These are phyloP conservation scores for Nezara viridula DNA, from an alignment of 2,888 invertebrate genomes.

Conservation along the genomic window DNA sequence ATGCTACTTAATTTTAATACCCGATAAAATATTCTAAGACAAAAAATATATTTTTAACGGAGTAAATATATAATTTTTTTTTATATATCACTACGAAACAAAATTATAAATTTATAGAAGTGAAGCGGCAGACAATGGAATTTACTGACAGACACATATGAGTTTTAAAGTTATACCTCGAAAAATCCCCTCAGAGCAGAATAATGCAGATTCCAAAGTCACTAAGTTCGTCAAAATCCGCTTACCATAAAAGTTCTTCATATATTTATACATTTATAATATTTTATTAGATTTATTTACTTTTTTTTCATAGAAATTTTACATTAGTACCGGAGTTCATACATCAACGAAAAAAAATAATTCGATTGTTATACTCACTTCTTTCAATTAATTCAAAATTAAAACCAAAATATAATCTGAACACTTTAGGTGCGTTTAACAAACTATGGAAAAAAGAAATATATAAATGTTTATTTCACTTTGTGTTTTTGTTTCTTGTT, in stretches of 20 bases:
- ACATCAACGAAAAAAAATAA: too few relatives aligned
- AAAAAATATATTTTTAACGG: not conserved
- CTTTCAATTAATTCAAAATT: too few relatives aligned
- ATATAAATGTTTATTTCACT: too few relatives aligned
- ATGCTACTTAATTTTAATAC: not conserved
- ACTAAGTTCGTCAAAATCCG: not conserved
- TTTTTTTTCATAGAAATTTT: too few relatives aligned
- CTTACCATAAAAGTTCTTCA: not conserved
- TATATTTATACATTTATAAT: too few relatives aligned
- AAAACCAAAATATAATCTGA: too few relatives aligned
- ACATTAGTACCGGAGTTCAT: too few relatives aligned
- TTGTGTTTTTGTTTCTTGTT: too few relatives aligned
- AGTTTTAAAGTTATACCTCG: not conserved
- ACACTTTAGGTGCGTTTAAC: too few relatives aligned
- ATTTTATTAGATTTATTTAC: too few relatives aligned
- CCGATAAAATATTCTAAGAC: not conserved
- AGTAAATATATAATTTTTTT: not conserved
- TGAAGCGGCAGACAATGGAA: not conserved
- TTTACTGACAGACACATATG: not conserved
- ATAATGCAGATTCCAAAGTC: not conserved
- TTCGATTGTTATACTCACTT: too few relatives aligned
- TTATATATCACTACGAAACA: not conserved
- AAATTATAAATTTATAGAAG: not conserved
- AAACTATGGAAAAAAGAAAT: too few relatives aligned
- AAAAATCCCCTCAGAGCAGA: not conserved